Evolutionary conservation across 2,113 vertebrate species (phyloP).

Genomic region (Corydoras sp.): DNA sequence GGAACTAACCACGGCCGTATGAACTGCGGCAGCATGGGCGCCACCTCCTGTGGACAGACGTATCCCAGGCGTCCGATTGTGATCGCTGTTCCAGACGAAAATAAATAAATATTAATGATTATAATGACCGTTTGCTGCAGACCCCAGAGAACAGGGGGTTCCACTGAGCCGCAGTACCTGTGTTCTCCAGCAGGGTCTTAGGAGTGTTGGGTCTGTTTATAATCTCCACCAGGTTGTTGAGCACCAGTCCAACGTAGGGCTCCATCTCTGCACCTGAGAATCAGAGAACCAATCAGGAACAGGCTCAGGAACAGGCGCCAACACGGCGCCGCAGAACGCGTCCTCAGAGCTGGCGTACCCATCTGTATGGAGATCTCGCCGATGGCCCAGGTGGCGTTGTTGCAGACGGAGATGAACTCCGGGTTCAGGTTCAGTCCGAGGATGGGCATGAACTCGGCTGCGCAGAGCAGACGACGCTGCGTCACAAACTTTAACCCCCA

Average conservation of each 20-base stretch:
- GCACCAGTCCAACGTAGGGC: slow-evolving; percentile 86
- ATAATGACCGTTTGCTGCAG: no score
- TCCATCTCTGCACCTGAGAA: slow-evolving; percentile 87
- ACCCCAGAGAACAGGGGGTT: not conserved
- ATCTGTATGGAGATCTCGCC: slow-evolving; percentile 98
- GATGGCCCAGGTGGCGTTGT: slow-evolving; percentile 95
- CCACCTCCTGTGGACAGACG: slow-evolving; percentile 92
- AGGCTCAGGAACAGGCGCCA: no score
- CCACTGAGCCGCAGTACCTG: slow-evolving; percentile 61
- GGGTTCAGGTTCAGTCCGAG: slow-evolving; percentile 92
- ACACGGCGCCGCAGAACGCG: no score
- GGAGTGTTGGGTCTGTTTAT: slow-evolving; percentile 93
- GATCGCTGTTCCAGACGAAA: slow-evolving; percentile 68
- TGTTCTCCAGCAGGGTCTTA: slow-evolving; percentile 92
- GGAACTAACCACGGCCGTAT: slow-evolving; percentile 84
- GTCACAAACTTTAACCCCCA: no score
- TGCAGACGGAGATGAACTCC: slow-evolving; percentile 93
- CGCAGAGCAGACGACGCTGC: slow-evolving; percentile 15
- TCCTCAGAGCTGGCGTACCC: slow-evolving; percentile 65
- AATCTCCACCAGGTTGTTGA: slow-evolving; percentile 88
- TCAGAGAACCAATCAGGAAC: slow-evolving; percentile 1
- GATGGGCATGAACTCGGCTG: slow-evolving; percentile 95
- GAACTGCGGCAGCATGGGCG: slow-evolving; percentile 88
- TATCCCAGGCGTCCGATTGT: slow-evolving; percentile 91
- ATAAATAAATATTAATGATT: not conserved